A percentile compares a stretch with the other conserved stretches of the same genome.
Conservation (phyloP, 2,113 vertebrate species). For the Mobula birostris region DNA sequence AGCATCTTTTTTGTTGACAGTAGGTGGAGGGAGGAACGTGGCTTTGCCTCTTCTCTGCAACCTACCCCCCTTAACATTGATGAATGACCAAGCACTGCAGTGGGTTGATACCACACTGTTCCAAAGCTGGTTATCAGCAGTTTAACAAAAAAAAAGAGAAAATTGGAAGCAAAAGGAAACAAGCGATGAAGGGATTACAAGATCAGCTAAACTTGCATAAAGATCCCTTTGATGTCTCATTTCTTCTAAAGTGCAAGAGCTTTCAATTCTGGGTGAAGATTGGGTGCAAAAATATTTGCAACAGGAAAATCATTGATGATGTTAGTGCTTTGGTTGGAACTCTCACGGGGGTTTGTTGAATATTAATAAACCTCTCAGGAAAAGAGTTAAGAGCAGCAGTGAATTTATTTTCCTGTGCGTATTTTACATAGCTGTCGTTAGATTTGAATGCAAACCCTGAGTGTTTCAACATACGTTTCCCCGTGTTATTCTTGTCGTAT, state of each 20-base stretch:
- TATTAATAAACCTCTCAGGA: constrained; percentile 19
- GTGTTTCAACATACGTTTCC: background rate
- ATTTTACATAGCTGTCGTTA: background rate
- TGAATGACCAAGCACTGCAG: background rate
- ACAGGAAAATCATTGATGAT: background rate
- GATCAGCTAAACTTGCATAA: background rate
- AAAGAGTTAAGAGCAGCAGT: background rate
- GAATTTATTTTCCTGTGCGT: background rate
- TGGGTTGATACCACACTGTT: background rate
- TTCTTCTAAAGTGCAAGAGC: background rate
- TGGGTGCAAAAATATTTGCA: background rate
- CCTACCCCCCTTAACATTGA: background rate
- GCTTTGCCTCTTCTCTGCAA: too few relatives aligned
- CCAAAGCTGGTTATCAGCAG: background rate
- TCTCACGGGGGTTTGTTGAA: constrained; percentile 3
- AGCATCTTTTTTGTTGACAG: background rate
- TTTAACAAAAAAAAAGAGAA: background rate
- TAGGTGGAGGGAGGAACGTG: background rate
- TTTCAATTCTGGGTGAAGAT: background rate
- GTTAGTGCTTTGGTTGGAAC: background rate
- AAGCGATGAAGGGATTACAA: background rate
- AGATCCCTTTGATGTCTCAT: background rate
- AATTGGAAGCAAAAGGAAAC: background rate
- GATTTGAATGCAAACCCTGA: background rate
- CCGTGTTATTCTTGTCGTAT: background rate